These are phyloP conservation scores for Dipodomys ordii DNA, from an alignment of 2,113 vertebrate species.

Conservation along the genomic window DNA sequence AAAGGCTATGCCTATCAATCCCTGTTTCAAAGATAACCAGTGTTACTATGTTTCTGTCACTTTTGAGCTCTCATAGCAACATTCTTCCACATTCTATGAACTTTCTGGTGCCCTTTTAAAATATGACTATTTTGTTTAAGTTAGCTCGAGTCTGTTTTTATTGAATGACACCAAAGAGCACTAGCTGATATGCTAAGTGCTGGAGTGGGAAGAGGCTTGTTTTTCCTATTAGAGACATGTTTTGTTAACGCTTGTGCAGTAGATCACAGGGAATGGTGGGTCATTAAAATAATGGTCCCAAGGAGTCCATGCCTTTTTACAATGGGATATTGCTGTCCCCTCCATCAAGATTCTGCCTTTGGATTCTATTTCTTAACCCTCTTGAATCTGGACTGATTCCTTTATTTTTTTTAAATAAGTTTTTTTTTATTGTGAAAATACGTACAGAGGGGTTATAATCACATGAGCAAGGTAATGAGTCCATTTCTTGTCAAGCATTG, in stretches of 20 bases:
- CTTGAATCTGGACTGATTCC: background rate
- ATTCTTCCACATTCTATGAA: background rate
- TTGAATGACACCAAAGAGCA: background rate
- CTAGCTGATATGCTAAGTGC: background rate
- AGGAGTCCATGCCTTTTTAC: background rate
- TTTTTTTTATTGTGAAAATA: too few species aligned
- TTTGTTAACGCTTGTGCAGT: background rate
- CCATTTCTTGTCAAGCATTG: too few species aligned
- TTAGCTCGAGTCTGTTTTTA: background rate
- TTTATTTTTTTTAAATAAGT: too few species aligned
- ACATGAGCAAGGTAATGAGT: too few species aligned
- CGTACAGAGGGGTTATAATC: too few species aligned
- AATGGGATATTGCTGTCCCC: background rate
- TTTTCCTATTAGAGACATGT: background rate
- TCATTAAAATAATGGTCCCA: background rate
- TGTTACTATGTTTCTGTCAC: background rate
- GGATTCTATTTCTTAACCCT: background rate
- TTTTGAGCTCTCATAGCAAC: background rate
- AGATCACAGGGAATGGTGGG: background rate
- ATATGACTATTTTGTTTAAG: background rate
- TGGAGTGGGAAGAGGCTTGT: background rate
- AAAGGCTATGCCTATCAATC: background rate
- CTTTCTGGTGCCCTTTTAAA: background rate
- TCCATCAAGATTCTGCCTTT: slow-evolving; percentile 1
- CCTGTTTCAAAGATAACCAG: background rate